Conservation (phyloP, 2,888 invertebrate genomes). For the Lithodes maja region DNA sequence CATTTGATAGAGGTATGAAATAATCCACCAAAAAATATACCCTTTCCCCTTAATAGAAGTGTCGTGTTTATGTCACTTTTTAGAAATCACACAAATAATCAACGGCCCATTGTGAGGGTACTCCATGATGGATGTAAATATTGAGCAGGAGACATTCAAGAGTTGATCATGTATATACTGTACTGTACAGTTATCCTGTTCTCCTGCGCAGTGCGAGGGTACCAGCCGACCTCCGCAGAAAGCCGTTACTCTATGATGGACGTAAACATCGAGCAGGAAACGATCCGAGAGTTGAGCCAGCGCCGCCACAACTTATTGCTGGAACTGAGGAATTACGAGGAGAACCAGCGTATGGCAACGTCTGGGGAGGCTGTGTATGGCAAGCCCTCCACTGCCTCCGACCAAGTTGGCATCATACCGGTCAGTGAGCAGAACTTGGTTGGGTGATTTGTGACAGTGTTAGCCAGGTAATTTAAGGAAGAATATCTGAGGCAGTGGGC, state of each 20-base stretch:
- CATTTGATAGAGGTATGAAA: no score
- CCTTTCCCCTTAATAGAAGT: no score
- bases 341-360: conserved; percentile 75
- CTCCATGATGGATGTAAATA: conserved; percentile 76
- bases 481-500: no score
- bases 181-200: no score
- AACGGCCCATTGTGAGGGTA: conserved; percentile 72
- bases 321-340: conserved; percentile 89
- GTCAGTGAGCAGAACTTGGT: conserved; percentile 68
- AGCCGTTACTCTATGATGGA: conserved; percentile 76
- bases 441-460: no score
- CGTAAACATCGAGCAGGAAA: conserved; percentile 80
- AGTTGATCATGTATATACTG: no score
- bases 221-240: conserved; percentile 75
- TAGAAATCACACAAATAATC: no score
- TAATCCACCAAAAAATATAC: no score
- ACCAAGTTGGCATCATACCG: conserved; percentile 80
- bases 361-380: conserved; percentile 45
- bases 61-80: no score
- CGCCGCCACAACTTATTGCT: conserved; percentile 87
- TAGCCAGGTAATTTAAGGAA: no score
- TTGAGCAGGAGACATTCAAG: conserved; percentile 79
- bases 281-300: conserved; percentile 85
- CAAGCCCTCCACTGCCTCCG: conserved; percentile 70
- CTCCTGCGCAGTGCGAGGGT: conserved; percentile 75